Percentiles rank a stretch among this genome's conserved stretches.
phyloP scores from a whole-genome alignment of 1,140 invertebrate species.

The Myzus persicae region DNA sequence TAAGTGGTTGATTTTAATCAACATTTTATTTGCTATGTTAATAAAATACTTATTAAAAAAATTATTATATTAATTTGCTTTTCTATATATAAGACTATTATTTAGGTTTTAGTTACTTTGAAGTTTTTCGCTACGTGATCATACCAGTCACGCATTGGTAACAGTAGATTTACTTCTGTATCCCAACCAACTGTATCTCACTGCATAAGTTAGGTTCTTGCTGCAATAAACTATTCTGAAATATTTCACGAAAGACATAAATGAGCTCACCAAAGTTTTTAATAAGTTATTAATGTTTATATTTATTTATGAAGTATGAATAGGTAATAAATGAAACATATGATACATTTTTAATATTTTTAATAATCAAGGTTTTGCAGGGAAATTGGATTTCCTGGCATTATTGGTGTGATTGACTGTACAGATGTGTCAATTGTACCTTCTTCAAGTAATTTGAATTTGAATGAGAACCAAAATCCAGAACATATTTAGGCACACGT shows the following conservation, averaged over 20 bases:
- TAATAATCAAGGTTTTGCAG: background rate
- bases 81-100: too few relatives aligned
- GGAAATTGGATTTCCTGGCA: background rate
- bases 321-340: too few relatives aligned
- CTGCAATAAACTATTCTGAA: too few relatives aligned
- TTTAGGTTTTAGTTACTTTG: background rate
- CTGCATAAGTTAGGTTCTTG: background rate
- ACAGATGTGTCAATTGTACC: constrained; percentile 20
- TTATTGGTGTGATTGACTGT: constrained; percentile 36
- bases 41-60: too few relatives aligned
- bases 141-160: constrained; percentile 13
- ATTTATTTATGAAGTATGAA: too few relatives aligned
- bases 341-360: background rate
- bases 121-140: background rate
- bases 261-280: too few relatives aligned
- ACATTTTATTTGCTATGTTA: too few relatives aligned
- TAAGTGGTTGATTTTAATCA: too few relatives aligned
- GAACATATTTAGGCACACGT: background rate
- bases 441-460: constrained; percentile 4
- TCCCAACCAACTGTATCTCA: background rate
- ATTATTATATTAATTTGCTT: too few relatives aligned
- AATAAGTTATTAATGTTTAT: too few relatives aligned
- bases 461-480: background rate
- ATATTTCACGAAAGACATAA: too few relatives aligned
- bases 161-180: background rate